A percentile compares a stretch with the other conserved stretches of the same genome.
These are phyloP conservation scores for Coelopa pilipes DNA, from an alignment of 2,888 invertebrate genomes.

Conservation along the genomic window DNA sequence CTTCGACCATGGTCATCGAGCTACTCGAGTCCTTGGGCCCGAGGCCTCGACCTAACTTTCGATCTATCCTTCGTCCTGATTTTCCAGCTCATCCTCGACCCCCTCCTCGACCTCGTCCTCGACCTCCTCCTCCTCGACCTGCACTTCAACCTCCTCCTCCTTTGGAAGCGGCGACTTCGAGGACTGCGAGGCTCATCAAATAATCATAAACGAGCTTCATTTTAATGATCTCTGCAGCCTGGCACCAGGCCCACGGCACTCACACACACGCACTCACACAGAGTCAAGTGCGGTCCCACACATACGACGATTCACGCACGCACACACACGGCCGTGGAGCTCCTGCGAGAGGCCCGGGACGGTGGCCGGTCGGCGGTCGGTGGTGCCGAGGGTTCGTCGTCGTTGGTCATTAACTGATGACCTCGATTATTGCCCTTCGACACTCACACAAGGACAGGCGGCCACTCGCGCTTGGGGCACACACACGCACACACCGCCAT, in stretches of 20 bases:
- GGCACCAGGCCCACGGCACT: neutral
- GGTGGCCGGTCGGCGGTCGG: no score
- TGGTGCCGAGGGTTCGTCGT: conserved; percentile 20
- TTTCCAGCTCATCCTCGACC: no score
- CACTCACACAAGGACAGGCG: conserved; percentile 8
- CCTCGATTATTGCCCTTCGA: conserved; percentile 42
- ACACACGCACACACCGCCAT: neutral
- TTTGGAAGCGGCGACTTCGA: no score
- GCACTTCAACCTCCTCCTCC: no score
- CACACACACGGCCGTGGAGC: neutral
- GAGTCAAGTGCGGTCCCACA: neutral
- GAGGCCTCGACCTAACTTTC: no score
- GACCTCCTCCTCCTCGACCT: no score
- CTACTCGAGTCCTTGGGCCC: no score
- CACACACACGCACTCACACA: neutral
- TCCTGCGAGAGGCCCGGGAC: neutral
- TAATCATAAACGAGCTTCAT: conserved; percentile 37
- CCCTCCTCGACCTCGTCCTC: no score
- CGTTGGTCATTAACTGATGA: conserved; percentile 44
- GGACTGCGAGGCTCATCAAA: conserved; percentile 26
- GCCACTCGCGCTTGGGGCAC: neutral
- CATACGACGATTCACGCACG: neutral
- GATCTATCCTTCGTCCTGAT: no score
- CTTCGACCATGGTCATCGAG: no score
- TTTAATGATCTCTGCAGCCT: conserved; percentile 11